Evolutionary conservation across 2,888 invertebrate species (phyloP), one percentile per base, ranked within the genome.

Genomic region (Phoronis australis): DNA sequence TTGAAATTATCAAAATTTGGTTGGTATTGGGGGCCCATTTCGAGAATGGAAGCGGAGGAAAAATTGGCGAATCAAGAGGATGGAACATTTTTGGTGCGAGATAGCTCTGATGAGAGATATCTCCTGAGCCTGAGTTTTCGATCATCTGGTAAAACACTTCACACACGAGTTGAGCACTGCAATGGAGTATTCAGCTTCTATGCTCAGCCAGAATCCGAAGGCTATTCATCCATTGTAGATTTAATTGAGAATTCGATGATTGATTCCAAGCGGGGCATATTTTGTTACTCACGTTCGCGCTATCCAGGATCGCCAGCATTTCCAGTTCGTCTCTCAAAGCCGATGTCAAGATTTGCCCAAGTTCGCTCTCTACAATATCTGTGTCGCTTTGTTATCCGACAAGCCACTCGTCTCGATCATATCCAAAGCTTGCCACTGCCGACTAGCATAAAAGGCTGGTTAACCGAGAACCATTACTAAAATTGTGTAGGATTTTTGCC

Each of bases 1-100:
- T 76, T 76, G 52, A 73, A 77, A 57, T 63, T 80, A 45, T 70
- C 77, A 24, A 74, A 69, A 46, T 71, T 71, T 64, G 74, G 75
- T 6, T 88, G 88, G 87, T 89, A 88, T 69, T 88, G 88, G 88
- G 88, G 88, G 22, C 84, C 87, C 48, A 83, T 88, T 57, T 83
- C 85, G 0, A 80, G 85, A 45, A 79, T 81, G 35, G 85, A 86
- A 73, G 87, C 88, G 0, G 87, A 87, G 69, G 82, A 83, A 48
- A 84, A 84, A 68, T 76, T 88, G 23, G 78, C 81, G 45, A 83
- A 83, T 52, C 84, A 84, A 68, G 84, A 85, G 20, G 86, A 87
- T 65, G 88, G 88, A 49, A 83, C 87, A 46, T 88, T 88, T 76
- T 77, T 88, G 51, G 85, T 88, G 5, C 80, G 87, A 26, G 87